Evolutionary conservation across 2,888 invertebrate species (phyloP).

Genomic region (Mythimna vitellina): DNA sequence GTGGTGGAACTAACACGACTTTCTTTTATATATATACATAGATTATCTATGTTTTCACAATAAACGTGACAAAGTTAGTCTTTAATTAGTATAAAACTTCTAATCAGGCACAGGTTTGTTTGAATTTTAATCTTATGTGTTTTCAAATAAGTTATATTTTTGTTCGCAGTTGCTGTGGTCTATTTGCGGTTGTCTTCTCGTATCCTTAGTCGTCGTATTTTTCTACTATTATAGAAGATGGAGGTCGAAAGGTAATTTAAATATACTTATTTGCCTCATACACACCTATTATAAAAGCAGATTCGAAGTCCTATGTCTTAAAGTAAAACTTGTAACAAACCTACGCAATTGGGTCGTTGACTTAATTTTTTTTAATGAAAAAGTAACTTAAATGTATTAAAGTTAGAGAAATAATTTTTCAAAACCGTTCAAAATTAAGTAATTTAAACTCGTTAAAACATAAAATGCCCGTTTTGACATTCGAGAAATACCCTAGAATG

Average conservation of each 20-base stretch:
- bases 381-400: no score
- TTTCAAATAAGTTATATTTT: conserved; percentile 25
- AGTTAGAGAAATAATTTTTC: no score
- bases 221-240: conserved; percentile 89
- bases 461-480: no score
- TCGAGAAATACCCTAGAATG: no score
- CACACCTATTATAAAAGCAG: not conserved
- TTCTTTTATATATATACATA: no score
- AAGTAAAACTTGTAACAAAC: not conserved
- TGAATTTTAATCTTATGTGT: conserved; percentile 1
- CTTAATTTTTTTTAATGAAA: no score
- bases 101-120: not conserved
- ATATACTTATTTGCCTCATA: not conserved
- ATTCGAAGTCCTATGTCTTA: not conserved
- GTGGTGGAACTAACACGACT: no score
- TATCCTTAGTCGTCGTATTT: conserved; percentile 86
- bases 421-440: no score
- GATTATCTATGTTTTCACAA: conserved; percentile 15
- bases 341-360: no score
- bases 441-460: no score
- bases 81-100: not conserved
- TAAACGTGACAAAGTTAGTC: conserved; percentile 24
- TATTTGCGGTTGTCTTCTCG: conserved; percentile 84
- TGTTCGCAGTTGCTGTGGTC: conserved; percentile 86
- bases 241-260: conserved; percentile 86